Conservation (phyloP, 2,888 invertebrate species). For the Lasioglossum oenotherae region DNA sequence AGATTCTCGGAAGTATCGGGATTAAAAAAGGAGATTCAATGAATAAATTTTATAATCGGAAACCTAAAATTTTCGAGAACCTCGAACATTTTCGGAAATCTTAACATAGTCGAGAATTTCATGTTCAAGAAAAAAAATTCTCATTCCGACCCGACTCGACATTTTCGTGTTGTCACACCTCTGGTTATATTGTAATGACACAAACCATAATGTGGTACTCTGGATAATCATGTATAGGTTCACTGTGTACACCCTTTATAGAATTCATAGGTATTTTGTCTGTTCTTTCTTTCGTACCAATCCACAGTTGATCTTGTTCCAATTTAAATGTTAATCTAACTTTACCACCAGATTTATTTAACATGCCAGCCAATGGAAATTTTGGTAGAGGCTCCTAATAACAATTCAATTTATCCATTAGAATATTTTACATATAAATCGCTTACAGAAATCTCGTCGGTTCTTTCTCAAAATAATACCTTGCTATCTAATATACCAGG, state of each 20-base stretch:
- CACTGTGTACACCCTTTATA: constrained; percentile 91
- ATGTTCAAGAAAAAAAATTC: too few species aligned
- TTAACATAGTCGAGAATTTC: too few species aligned
- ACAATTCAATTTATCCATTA: neutral
- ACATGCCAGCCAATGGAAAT: constrained; percentile 94
- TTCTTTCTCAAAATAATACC: constrained; percentile 84
- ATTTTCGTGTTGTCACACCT: too few species aligned
- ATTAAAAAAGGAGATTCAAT: too few species aligned
- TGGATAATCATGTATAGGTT: constrained; percentile 94
- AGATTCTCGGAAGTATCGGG: too few species aligned
- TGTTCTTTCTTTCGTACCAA: constrained; percentile 96
- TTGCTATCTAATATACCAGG: constrained; percentile 92
- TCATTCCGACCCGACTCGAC: too few species aligned
- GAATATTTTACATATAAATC: neutral
- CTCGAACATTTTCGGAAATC: too few species aligned
- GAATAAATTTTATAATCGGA: too few species aligned
- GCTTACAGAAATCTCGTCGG: neutral
- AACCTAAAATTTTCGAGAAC: too few species aligned
- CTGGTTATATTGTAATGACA: constrained; percentile 43
- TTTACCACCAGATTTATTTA: constrained; percentile 95
- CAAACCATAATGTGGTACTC: constrained; percentile 96
- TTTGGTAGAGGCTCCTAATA: constrained; percentile 91
- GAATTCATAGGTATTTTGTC: constrained; percentile 96
- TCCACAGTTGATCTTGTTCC: constrained; percentile 95
- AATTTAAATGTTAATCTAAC: constrained; percentile 96